Evolutionary conservation across 2,888 invertebrate species (phyloP), one percentile per base, ranked within the genome.

Genomic region (Sepioteuthis lessoniana): DNA sequence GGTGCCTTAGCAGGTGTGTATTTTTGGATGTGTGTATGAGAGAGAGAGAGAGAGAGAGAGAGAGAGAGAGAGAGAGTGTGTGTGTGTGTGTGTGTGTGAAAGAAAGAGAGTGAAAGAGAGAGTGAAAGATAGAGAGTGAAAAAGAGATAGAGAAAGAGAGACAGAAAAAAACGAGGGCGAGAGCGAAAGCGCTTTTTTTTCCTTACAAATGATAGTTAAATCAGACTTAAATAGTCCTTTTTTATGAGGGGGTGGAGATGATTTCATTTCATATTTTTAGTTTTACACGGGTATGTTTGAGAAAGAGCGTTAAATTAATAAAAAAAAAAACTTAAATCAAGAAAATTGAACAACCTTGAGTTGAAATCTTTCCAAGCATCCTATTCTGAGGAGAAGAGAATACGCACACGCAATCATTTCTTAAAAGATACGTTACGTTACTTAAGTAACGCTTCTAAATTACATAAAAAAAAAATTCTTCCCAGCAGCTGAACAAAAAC

Each of bases 111-210:
- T 21, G 25, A n/a, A 37, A 90, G 90, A 90, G n/a, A 10, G 28
- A 90, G n/a, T 13, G 3, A 90, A 37, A n/a, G n/a, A 25, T 7
- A 90, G 90, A 90, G 90, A 90, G n/a, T 10, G 90, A n/a, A 5
- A 90, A 28, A n/a, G 90, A 90, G n/a, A 90, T 8, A 90, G 90
- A 90, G 90, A 90, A 28, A 90, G 90, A n/a, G 90, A 90, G 90
- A 90, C 13, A 90, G 90, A 90, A 28, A 90, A 16, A 90, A 37
- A 25, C 5, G 90, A 3, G 28, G 16, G 37, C 2, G 90, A 31
- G n/a, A 90, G 13, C 13, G n/a, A 8, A 31, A 8, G 28, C 16
- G 90, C 1, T 50, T 10, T 25, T 21, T 50, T 42, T n/a, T n/a
- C 7, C 42, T 42, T 7, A 42, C 42, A 42, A 42, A 3, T 42